A percentile compares a stretch with the other conserved stretches of the same genome.
phyloP scores from a whole-genome alignment of 1,140 invertebrate species.

The Drosophila sp. region DNA sequence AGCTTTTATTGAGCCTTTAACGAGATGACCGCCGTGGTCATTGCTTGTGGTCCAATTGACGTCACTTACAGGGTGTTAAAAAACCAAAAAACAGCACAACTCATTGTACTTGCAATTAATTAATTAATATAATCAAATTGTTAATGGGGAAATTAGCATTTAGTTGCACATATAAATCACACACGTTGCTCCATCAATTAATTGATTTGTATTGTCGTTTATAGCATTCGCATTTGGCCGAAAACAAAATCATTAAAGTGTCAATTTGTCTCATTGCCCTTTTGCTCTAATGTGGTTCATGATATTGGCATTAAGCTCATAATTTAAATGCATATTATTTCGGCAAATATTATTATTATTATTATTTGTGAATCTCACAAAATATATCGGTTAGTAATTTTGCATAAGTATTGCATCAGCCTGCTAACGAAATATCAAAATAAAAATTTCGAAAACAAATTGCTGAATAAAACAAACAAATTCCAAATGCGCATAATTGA shows the following conservation, averaged over 20 bases:
- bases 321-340: constrained; percentile 72
- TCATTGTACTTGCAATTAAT: constrained; percentile 23
- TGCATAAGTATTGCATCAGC: constrained; percentile 80
- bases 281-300: constrained; percentile 61
- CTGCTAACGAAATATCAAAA: constrained; percentile 28
- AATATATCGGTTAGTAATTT: constrained; percentile 75
- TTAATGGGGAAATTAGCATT: not conserved
- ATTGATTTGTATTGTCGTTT: constrained; percentile 10
- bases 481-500: constrained; percentile 63
- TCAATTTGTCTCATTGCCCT: constrained; percentile 59
- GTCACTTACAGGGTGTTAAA: constrained; percentile 52
- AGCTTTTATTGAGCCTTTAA: constrained; percentile 53
- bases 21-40: constrained; percentile 24
- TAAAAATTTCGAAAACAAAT: constrained; percentile 30
- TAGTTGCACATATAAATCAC: not conserved
- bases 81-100: constrained; percentile 13
- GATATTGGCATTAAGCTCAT: constrained; percentile 74
- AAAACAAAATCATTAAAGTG: constrained; percentile 29
- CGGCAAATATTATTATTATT: constrained; percentile 9
- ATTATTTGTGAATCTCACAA: constrained; percentile 31
- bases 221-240: not conserved
- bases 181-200: not conserved
- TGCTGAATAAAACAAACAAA: constrained; percentile 52
- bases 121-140: not conserved
- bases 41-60: constrained; percentile 29